These are phyloP conservation scores for Melipona beecheii DNA, from an alignment of 2,888 invertebrate genomes.

Conservation along the genomic window DNA sequence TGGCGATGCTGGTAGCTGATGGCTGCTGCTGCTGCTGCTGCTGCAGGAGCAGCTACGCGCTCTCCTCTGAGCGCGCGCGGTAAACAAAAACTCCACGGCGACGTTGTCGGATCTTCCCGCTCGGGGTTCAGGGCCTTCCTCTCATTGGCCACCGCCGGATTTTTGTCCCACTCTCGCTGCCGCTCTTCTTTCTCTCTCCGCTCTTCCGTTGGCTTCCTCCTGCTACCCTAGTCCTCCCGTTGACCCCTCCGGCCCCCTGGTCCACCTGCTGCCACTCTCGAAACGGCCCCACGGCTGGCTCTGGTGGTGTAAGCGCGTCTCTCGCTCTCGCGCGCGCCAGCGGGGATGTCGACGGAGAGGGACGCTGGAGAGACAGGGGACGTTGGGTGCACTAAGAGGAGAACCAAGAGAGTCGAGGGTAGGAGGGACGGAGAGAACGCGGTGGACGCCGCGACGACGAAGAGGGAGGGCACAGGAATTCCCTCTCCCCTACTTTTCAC, in stretches of 20 bases:
- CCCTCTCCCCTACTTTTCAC: constrained; percentile 76
- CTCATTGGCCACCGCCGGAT: constrained; percentile 78
- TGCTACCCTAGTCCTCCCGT: constrained; percentile 48
- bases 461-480: constrained; percentile 74
- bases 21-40: constrained; percentile 45
- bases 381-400: not conserved
- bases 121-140: constrained; percentile 73
- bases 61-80: constrained; percentile 75
- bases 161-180: constrained; percentile 75
- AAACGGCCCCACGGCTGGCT: constrained; percentile 65
- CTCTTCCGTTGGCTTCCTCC: constrained; percentile 46
- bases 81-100: constrained; percentile 82
- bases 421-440: constrained; percentile 23
- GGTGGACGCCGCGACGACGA: constrained; percentile 27
- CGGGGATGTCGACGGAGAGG: constrained; percentile 10
- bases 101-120: constrained; percentile 83
- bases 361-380: not conserved
- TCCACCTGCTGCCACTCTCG: constrained; percentile 71
- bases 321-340: constrained; percentile 45
- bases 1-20: constrained; percentile 5
- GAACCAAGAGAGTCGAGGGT: constrained; percentile 10
- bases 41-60: constrained; percentile 71
- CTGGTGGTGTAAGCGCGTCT: constrained; percentile 57
- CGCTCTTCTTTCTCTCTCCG: not conserved
- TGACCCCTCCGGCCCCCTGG: constrained; percentile 57